Evolutionary conservation across 2,797 vertebrate species (phyloP).

Genomic region (Leptodactylus fallax): DNA sequence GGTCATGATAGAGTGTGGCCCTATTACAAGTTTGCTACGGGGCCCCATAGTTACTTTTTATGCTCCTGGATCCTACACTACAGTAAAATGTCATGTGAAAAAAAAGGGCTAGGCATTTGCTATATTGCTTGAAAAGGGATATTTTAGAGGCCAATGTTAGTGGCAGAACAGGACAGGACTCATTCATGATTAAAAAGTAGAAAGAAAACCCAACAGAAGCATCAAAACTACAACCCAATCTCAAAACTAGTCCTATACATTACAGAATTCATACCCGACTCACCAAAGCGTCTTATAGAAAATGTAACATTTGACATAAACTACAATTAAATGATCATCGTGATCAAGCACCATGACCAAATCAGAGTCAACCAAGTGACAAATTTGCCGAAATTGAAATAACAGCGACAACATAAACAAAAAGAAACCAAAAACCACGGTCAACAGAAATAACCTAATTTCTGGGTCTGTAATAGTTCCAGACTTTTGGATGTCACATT

Average conservation of each 20-base stretch:
- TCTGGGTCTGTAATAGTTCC: slow-evolving; percentile 5
- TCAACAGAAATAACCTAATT: neutral
- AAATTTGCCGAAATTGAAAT: slow-evolving; percentile 2
- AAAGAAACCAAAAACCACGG: neutral
- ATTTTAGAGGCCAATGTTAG: too few species aligned
- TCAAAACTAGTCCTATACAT: neutral
- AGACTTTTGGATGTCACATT: slow-evolving; percentile 12
- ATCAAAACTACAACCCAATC: neutral
- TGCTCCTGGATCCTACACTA: too few species aligned
- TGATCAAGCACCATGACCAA: neutral
- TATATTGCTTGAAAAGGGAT: too few species aligned
- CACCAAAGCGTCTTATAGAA: neutral
- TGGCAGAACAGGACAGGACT: too few species aligned
- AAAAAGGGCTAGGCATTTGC: too few species aligned
- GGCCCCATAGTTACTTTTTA: too few species aligned
- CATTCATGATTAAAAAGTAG: neutral
- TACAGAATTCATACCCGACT: neutral
- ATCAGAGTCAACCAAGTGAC: neutral
- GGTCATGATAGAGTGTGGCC: too few species aligned
- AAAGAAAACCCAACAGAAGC: neutral
- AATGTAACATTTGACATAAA: neutral
- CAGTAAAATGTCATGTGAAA: too few species aligned
- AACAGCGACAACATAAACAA: neutral
- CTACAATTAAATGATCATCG: neutral
- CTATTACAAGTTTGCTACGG: too few species aligned